Conservation (phyloP, 2,797 vertebrate genomes). For the Prionace glauca region DNA sequence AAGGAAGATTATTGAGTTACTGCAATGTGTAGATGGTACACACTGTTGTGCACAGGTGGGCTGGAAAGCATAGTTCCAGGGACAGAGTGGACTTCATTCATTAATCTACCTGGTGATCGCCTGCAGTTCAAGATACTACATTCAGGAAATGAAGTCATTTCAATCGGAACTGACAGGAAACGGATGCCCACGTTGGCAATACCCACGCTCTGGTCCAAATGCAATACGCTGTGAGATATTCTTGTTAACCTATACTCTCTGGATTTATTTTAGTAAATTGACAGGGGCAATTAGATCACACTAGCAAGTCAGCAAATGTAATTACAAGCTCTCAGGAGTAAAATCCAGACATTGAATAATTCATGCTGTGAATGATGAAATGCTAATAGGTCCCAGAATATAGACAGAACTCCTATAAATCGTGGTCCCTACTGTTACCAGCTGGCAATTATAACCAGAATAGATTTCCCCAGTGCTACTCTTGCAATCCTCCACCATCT, state of each 20-base stretch:
- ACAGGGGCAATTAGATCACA: slow-evolving; percentile 45
- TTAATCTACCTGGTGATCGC: no score
- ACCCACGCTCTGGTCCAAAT: background rate
- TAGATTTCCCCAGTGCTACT: background rate
- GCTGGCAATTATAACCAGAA: slow-evolving; percentile 40
- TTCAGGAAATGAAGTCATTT: background rate
- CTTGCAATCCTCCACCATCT: background rate
- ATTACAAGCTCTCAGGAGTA: slow-evolving; percentile 41
- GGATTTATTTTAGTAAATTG: slow-evolving; percentile 30
- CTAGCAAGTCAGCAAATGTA: slow-evolving; percentile 42
- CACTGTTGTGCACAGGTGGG: no score
- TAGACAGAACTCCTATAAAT: slow-evolving; percentile 44
- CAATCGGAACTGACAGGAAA: background rate
- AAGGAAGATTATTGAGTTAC: no score
- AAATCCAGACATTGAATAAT: slow-evolving; percentile 44
- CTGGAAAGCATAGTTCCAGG: no score
- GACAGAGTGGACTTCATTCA: no score
- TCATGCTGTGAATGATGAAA: slow-evolving; percentile 40
- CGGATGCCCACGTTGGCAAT: background rate
- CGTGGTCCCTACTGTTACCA: slow-evolving; percentile 44
- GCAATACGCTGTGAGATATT: background rate
- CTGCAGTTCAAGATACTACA: no score
- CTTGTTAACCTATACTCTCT: no score
- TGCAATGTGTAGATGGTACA: no score
- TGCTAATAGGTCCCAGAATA: slow-evolving; percentile 36